Conservation (phyloP, 2,888 invertebrate species). For the Dicyrtomina minuta region DNA sequence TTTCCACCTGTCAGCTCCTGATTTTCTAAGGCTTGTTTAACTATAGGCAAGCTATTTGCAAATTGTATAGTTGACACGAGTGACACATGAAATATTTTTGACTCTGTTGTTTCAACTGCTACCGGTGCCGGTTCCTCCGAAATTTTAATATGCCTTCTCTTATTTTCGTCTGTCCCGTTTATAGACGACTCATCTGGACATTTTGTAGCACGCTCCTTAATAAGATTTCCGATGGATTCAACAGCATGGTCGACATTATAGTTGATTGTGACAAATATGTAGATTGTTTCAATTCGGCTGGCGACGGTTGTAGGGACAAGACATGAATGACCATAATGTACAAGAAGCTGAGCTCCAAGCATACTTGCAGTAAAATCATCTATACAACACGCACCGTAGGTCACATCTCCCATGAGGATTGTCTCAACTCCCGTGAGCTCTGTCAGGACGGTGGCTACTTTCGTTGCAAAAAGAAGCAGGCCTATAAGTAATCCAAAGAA, state of each 20-base stretch:
- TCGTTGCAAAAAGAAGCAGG: slow-evolving; percentile 86
- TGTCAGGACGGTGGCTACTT: slow-evolving; percentile 89
- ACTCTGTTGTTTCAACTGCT: slow-evolving; percentile 17
- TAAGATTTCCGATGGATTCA: slow-evolving; percentile 71
- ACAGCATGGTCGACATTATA: slow-evolving; percentile 91
- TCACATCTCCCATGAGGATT: slow-evolving; percentile 97
- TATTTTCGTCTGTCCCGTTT: background rate
- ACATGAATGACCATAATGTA: slow-evolving; percentile 99
- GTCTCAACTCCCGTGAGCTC: slow-evolving; percentile 83
- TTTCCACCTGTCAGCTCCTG: slow-evolving; percentile 54
- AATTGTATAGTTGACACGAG: slow-evolving; percentile 98
- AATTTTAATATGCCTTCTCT: slow-evolving; percentile 25
- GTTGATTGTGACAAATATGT: slow-evolving; percentile 97
- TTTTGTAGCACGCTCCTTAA: background rate
- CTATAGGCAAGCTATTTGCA: slow-evolving; percentile 85
- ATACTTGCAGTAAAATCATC: slow-evolving; percentile 94
- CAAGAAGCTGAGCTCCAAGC: slow-evolving; percentile 81
- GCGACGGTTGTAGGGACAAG: slow-evolving; percentile 85
- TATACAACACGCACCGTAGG: slow-evolving; percentile 98
- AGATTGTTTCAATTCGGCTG: slow-evolving; percentile 83
- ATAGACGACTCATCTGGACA: background rate
- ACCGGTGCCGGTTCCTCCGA: background rate
- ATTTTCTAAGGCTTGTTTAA: slow-evolving; percentile 66
- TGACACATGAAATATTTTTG: slow-evolving; percentile 25
- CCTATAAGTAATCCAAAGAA: slow-evolving; percentile 55